Base-by-base conservation (phyloP, 2,888 invertebrate genomes). In the Chymomyza amoena region DNA sequence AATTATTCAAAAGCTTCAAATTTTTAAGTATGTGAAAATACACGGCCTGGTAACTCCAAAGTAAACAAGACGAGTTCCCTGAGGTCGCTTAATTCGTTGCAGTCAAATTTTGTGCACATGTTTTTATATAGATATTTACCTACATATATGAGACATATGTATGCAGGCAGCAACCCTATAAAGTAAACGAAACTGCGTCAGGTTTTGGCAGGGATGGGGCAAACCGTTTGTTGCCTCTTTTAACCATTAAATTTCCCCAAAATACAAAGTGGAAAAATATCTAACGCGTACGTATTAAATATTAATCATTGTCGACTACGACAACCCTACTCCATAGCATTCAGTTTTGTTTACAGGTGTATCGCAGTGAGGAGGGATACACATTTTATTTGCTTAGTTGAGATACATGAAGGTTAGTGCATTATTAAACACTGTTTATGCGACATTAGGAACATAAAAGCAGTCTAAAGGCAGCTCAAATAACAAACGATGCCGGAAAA, bases 391-490 rank as follows among this genome's bases (percentile, higher is more conserved):
- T 83, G 77, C 77, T 85, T 87, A 85, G 84, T 85, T 70, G 73
- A 78, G 74, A 72, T 73, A 79, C 75, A 72, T 76, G 63, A 51
- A 79, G 83, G 84, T 77, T 87, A 77, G 79, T 85, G 77, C 87
- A 85, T 85, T 85, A 85, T 85, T 85, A 79, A 85, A 72, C 82
- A 84, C 80, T 85, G 84, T 87, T 88, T 85, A 85, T 85, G 88
- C 73, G 88, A 88, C 88, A 85, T 85, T 88, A 88, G 87, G 78
- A 87, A 88, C 88, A 84, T 87, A 84, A 85, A 85, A 85, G 87
- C 68, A 61, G 63, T 28, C 69, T 69, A 59, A 73, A 68, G 68
- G 62, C 51, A 28, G 66, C 69, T 66, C 69, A 73, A 78, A 81
- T 76, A 75, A 74, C 72, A 64, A 70, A 81, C 68, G 66, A 77